Evolutionary conservation across 2,888 invertebrate genomes (phyloP).

Genomic region (Autographa gamma): DNA sequence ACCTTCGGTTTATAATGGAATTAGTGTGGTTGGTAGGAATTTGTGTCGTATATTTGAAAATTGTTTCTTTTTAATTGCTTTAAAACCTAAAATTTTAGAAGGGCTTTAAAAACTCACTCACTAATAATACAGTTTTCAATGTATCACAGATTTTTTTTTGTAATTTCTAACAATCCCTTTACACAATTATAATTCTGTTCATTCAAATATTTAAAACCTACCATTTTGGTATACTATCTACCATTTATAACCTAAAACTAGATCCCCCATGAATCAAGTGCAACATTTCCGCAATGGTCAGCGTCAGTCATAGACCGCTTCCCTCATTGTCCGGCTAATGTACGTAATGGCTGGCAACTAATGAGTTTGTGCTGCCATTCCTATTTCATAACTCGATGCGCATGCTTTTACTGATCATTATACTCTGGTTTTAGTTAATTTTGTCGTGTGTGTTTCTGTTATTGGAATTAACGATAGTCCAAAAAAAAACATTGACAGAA

Average conservation of each 20-base stretch:
- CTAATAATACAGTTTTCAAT: too few relatives aligned
- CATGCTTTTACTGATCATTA: constrained; percentile 29
- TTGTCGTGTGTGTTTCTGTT: constrained; percentile 16
- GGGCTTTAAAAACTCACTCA: too few relatives aligned
- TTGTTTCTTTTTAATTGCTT: background rate
- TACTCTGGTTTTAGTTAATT: constrained; percentile 27
- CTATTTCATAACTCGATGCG: constrained; percentile 48
- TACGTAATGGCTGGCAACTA: constrained; percentile 54
- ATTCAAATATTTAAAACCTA: background rate
- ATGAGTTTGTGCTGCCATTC: constrained; percentile 65
- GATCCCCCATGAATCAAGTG: background rate
- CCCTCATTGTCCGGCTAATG: constrained; percentile 55
- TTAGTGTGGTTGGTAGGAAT: constrained; percentile 15
- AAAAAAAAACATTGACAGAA: too few relatives aligned
- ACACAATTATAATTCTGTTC: too few relatives aligned
- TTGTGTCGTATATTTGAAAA: too few relatives aligned
- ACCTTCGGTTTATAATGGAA: constrained; percentile 4
- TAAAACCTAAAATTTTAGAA: too few relatives aligned
- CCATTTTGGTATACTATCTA: background rate
- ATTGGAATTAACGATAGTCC: background rate
- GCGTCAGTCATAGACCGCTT: constrained; percentile 55
- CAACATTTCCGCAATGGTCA: constrained; percentile 67
- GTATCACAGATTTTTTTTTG: too few relatives aligned
- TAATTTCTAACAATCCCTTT: too few relatives aligned
- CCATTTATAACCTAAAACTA: constrained; percentile 14